These are phyloP conservation scores for Acanthurus tractus DNA, from an alignment of 2,797 vertebrate genomes.

Conservation along the genomic window DNA sequence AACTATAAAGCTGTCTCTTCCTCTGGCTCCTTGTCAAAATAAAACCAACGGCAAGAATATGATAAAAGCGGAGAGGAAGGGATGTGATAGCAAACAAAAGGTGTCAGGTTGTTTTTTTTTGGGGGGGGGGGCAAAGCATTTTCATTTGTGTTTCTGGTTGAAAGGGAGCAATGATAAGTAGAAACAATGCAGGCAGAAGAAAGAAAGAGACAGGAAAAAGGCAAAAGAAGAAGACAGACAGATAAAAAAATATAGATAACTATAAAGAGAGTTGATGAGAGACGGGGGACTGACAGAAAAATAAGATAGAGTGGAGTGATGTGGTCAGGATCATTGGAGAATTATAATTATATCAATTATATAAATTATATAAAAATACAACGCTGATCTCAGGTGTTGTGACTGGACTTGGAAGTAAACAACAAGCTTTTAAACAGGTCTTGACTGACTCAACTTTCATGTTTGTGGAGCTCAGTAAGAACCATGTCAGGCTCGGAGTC, in stretches of 20 bases:
- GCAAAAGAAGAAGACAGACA: slow-evolving; percentile 7
- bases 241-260: slow-evolving; percentile 31
- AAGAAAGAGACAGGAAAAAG: slow-evolving; percentile 5
- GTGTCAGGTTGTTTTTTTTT: slow-evolving; percentile 54
- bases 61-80: slow-evolving; percentile 49
- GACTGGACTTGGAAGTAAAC: slow-evolving; percentile 41
- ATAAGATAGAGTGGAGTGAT: slow-evolving; percentile 26
- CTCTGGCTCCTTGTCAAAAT: slow-evolving; percentile 59
- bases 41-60: slow-evolving; percentile 42
- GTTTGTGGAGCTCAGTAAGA: slow-evolving; percentile 34
- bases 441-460: slow-evolving; percentile 49
- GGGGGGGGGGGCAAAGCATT: slow-evolving; percentile 39
- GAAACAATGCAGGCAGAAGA: slow-evolving; percentile 51
- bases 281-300: slow-evolving; percentile 29
- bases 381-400: slow-evolving; percentile 26
- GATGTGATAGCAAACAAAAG: slow-evolving; percentile 40
- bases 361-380: slow-evolving; percentile 29
- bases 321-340: slow-evolving; percentile 36
- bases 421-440: slow-evolving; percentile 36
- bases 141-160: slow-evolving; percentile 59
- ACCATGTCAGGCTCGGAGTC: slow-evolving; percentile 11
- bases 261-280: slow-evolving; percentile 11
- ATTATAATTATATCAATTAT: no score
- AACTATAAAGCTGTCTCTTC: slow-evolving; percentile 24
- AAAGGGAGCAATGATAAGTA: slow-evolving; percentile 56